A percentile compares a stretch with the other conserved stretches of the same genome.
These are phyloP conservation scores for Drosophila insularis DNA, from an alignment of 1,140 invertebrate genomes.

Conservation along the genomic window DNA sequence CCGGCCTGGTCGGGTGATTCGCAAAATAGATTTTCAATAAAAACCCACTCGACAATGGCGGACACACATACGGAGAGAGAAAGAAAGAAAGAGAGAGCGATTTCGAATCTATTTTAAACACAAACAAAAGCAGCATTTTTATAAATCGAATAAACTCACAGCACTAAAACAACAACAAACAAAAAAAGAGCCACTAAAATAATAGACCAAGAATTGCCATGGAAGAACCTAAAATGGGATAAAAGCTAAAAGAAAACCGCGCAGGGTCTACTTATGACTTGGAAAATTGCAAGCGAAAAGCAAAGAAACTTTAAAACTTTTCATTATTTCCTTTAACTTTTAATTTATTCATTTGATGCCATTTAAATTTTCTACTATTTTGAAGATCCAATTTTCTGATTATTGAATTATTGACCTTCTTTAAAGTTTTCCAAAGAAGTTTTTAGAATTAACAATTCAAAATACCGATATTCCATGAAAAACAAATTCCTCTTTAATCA, in stretches of 20 bases:
- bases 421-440: too few species aligned
- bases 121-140: constrained; percentile 68
- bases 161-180: constrained; percentile 23
- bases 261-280: neutral
- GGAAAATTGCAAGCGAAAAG: too few species aligned
- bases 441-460: too few species aligned
- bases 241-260: neutral
- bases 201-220: constrained; percentile 12
- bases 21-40: constrained; percentile 80
- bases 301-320: too few species aligned
- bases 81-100: constrained; percentile 40
- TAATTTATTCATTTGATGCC: too few species aligned
- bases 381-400: too few species aligned
- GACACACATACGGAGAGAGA: constrained; percentile 33
- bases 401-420: too few species aligned
- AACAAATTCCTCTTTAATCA: too few species aligned
- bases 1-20: constrained; percentile 44
- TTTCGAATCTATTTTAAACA: constrained; percentile 73
- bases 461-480: too few species aligned
- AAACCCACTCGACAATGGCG: constrained; percentile 69
- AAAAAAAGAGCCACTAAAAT: constrained; percentile 5
- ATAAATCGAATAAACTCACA: constrained; percentile 40
- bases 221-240: neutral
- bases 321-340: too few species aligned
- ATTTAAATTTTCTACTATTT: too few species aligned